Evolutionary conservation across 1,140 invertebrate species (phyloP), one percentile per base, ranked within the genome.

Genomic region (Aphaenogaster floridana): DNA sequence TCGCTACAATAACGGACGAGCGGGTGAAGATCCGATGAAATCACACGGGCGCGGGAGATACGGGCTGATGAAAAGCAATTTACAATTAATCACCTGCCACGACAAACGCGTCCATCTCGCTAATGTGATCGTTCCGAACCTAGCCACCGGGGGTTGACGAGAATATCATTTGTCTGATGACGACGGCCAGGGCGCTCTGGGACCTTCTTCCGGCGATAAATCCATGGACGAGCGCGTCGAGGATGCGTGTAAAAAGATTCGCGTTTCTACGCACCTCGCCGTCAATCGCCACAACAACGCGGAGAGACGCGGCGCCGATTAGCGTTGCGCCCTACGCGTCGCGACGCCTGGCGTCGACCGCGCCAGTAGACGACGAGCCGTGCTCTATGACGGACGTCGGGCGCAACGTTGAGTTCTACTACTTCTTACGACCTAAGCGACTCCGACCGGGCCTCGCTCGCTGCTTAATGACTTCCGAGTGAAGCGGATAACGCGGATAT

Each of bases 281-380:
- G 39, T 13, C 34, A 36, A 50, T 59, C 45, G 21, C 36, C 36
- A 68, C 45, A 11, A 34, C 28, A 8, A 8, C 39, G 15, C 4
- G 36, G 54, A 68, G 68, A 39, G 50, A 17, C 42, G 42, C 61
- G 61, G 50, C 42, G 61, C n/a, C 57, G 83, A 61, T 61, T 72
- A 54, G 59, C 57, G 54, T 77, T 74, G 72, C 83, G 87, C 48
- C 81, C 39, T 81, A 42, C 54, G 89, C 81, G 90, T 86, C 83
- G 90, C 80, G 91, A 88, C 90, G 92, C 92, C 88, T 86, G 90
- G 86, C 91, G 91, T 92, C 87, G 71, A 61, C 7, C 63, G 69
- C 69, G 77, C 91, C 90, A 93, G 93, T 93, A 93, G 74, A 90
- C 89, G 89, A 85, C 90, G 90, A 89, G 74, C 79, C 91, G 91